Base-by-base conservation (phyloP, 2,113 vertebrate species). In the Brachionichthys hirsutus region DNA sequence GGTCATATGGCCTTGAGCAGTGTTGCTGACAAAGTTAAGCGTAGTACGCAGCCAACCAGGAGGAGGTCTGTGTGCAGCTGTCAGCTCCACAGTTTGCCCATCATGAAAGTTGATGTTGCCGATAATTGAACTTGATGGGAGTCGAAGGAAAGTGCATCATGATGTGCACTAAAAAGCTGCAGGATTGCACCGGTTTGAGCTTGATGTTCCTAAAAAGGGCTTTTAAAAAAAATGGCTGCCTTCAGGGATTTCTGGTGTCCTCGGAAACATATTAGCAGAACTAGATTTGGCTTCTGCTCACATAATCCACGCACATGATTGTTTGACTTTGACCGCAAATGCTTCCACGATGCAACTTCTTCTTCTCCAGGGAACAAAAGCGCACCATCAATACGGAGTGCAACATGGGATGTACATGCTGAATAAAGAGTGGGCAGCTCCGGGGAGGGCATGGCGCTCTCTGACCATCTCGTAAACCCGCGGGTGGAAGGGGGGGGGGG, bases 81-180 rank as follows among this genome's bases (percentile, higher is more conserved):
- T 68, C 62, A 46, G 59, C 1, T 54, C 70, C 82, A 71, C 66
- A 77, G 73, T 81, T 78, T 66, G 45, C 57, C 1, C 1, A 50
- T 73, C 18, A 36, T 54, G 61, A 64, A 44, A 69, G 67, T 61
- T 75, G 73, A 86, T 80, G 52, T 42, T 0, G 12, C 44, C 46
- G 38, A 52, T 84, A 81, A 85, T 82, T 77, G 58, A 76, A 77
- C 50, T 56, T 77, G 81, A 85, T 63, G 10, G 55, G 47, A 70
- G 59, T 22, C 2, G 53, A 54, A 61, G 59, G 5, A 73, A 72
- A 81, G 67, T 78, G 78, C 69, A 70, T 63, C 57, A 12, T 41
- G 36, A 64, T 60, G 68, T 40, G 61, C 34, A 14, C 19, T 24
- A 14, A 35, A 47, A 53, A 70, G 44, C 53, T 60, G 48, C 0